phyloP scores from a whole-genome alignment of 2,888 invertebrate species.

The Zelleria hepariella region DNA sequence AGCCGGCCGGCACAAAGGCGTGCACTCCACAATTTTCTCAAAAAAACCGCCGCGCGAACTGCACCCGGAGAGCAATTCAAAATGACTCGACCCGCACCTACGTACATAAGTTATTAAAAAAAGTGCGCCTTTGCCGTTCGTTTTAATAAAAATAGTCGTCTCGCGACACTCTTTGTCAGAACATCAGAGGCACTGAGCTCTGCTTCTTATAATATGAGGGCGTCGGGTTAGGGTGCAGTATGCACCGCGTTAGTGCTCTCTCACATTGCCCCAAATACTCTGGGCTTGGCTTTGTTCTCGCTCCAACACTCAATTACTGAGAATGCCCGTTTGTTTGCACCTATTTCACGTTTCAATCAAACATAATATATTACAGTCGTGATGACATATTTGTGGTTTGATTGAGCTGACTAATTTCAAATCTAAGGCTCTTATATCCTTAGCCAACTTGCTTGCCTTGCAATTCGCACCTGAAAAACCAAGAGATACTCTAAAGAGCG shows the following conservation, averaged over 20 bases:
- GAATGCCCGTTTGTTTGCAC: too few relatives aligned
- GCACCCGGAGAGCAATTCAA: constrained; percentile 36
- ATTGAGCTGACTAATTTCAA: too few relatives aligned
- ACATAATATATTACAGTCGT: too few relatives aligned
- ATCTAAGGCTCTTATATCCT: too few relatives aligned
- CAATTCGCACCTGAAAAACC: too few relatives aligned
- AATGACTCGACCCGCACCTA: constrained; percentile 42
- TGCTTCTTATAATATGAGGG: constrained; percentile 57
- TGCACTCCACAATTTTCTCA: constrained; percentile 54
- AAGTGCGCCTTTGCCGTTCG: constrained; percentile 63
- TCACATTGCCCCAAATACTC: neutral
- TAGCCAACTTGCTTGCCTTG: too few relatives aligned
- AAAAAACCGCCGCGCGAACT: constrained; percentile 42
- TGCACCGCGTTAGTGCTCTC: neutral
- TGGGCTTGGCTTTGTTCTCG: neutral
- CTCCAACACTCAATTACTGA: too few relatives aligned
- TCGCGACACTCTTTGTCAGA: constrained; percentile 63
- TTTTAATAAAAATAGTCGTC: constrained; percentile 72
- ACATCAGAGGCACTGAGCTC: constrained; percentile 59
- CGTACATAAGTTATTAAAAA: constrained; percentile 71
- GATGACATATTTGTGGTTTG: too few relatives aligned
- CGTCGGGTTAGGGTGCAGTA: constrained; percentile 18
- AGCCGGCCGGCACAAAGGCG: constrained; percentile 43
- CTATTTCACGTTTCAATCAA: too few relatives aligned
- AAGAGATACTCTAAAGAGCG: too few relatives aligned